Conservation (phyloP, 2,113 vertebrate genomes). For the Zingel zingel region DNA sequence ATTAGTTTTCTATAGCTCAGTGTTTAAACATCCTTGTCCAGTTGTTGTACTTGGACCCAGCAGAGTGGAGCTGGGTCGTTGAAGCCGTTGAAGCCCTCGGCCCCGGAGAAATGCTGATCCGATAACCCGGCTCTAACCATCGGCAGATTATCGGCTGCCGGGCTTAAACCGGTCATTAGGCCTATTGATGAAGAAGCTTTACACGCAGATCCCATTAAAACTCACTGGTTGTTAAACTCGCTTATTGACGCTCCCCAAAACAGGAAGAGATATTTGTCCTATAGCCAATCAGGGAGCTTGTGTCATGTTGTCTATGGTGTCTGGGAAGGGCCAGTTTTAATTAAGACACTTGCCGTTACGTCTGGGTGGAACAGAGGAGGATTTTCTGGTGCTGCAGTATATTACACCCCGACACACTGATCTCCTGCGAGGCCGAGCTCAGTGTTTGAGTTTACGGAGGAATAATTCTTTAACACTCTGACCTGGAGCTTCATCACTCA, state of each 20-base stretch:
- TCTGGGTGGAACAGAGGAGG: slow-evolving; percentile 22
- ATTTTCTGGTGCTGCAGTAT: slow-evolving; percentile 61
- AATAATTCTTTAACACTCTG: slow-evolving; percentile 16
- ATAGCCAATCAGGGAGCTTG: slow-evolving; percentile 71
- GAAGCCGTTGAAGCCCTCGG: neutral
- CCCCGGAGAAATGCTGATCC: slow-evolving; percentile 28
- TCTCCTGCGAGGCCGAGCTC: slow-evolving; percentile 22
- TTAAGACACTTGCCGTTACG: slow-evolving; percentile 50
- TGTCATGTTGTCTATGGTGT: slow-evolving; percentile 72
- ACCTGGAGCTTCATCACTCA: neutral
- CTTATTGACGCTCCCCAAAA: slow-evolving; percentile 73
- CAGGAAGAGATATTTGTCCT: slow-evolving; percentile 75
- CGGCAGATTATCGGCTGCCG: slow-evolving; percentile 48
- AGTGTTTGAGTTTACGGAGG: slow-evolving; percentile 24
- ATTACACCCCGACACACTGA: slow-evolving; percentile 59
- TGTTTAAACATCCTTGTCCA: neutral
- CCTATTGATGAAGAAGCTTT: slow-evolving; percentile 53
- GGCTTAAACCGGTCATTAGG: slow-evolving; percentile 64
- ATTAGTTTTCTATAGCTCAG: neutral
- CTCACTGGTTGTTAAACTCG: slow-evolving; percentile 66
- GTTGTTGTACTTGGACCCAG: neutral
- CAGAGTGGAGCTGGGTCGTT: neutral
- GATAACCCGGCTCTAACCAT: slow-evolving; percentile 37
- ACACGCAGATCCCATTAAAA: slow-evolving; percentile 69
- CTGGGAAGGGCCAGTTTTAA: slow-evolving; percentile 68